phyloP scores from a whole-genome alignment of 1,140 invertebrate species.

The Drosophila repleta region DNA sequence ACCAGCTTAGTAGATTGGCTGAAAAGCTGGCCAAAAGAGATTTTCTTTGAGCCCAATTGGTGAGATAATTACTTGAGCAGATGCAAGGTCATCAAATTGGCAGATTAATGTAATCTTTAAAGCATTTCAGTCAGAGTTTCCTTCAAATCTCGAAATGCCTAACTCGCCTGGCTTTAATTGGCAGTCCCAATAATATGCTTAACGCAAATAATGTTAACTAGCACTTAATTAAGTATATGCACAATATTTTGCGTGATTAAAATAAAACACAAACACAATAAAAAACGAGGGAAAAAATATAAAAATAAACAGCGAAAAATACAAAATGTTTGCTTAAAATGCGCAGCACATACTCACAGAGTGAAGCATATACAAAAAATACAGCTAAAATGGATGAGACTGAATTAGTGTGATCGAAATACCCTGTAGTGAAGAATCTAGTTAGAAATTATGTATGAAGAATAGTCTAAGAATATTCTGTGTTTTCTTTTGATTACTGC shows the following conservation, averaged over 20 bases:
- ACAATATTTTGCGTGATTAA: slow-evolving; percentile 77
- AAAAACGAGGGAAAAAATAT: slow-evolving; percentile 20
- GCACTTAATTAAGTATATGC: slow-evolving; percentile 78
- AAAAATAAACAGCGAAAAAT: slow-evolving; percentile 6
- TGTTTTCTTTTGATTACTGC: too few relatives aligned
- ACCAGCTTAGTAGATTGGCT: slow-evolving; percentile 21
- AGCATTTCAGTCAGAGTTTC: too few relatives aligned
- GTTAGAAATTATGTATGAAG: too few relatives aligned
- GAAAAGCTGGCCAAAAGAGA: background rate
- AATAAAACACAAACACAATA: slow-evolving; percentile 66
- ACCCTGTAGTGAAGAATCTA: background rate
- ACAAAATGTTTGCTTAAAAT: slow-evolving; percentile 59
- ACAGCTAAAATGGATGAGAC: background rate
- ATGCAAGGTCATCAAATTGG: too few relatives aligned
- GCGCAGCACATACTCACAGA: slow-evolving; percentile 58
- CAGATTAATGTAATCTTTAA: too few relatives aligned
- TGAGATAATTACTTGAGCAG: background rate
- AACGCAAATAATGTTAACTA: slow-evolving; percentile 76
- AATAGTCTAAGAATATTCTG: too few relatives aligned
- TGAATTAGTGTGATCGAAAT: background rate
- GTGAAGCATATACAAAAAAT: slow-evolving; percentile 15
- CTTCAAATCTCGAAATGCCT: background rate
- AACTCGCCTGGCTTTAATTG: slow-evolving; percentile 31
- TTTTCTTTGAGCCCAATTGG: background rate
- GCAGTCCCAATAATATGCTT: slow-evolving; percentile 52